Evolutionary conservation across 2,888 invertebrate genomes (phyloP), one percentile per base, ranked within the genome.

Genomic region (Lissonota sp.): DNA sequence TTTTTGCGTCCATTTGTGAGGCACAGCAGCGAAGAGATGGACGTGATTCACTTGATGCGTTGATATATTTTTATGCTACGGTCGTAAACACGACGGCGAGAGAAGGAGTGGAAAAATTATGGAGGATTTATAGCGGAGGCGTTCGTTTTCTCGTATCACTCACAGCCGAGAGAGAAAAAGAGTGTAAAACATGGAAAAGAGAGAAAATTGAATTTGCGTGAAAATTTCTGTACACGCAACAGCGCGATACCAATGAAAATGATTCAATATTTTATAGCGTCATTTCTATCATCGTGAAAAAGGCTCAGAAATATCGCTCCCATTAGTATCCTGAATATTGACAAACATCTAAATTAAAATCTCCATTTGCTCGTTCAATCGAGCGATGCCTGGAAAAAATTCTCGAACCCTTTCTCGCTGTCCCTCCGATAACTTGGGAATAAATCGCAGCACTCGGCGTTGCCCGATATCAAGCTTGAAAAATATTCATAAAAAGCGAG

Each of bases 181-280:
- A 62, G 46, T 42, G 40, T 67, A 72, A 57, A 40, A 39, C 60
- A 67, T 16, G 46, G 40, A 37, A n/a, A 26, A 44, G 37, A 8
- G 62, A 72, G 67, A 72, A 72, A 80, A 77, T 76, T 72, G 63
- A 73, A 76, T 72, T 72, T 72, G 55, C 58, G 49, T 51, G 62
- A 37, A 39, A 80, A 76, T 77, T 62, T 69, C 53, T 63, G 12
- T 40, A 12, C 37, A 37, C 37, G 57, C 73, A 64, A 16, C 57
- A 63, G 49, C 66, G 26, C 51, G 58, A 7, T n/a, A 51, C n/a
- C 10, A 39, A 39, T 58, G n/a, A 58, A 5, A 39, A 39, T 58
- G 2, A 58, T 58, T 69, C 57, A 44, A 44, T 67, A 67, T 39
- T 55, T 44, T 7, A n/a, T 16, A 44, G n/a, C n/a, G 39, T 57